These are phyloP conservation scores for human DNA, from an alignment of 2,113 vertebrate genomes.

Conservation along the genomic window GRCh38 chr3:187854001-187854500, in stretches of 20 bases:
- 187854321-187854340: background rate
- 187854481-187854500: background rate
- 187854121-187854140: background rate
- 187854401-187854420: background rate
- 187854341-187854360: background rate
- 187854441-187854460: background rate
- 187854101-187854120: background rate
- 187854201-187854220: background rate
- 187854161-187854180: background rate
- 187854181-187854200: background rate
- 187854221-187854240: background rate
- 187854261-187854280: background rate
- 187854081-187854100: background rate
- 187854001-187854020: background rate
- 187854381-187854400: background rate
- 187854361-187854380: background rate
- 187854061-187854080: rapidly evolving
- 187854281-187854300: background rate
- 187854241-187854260: background rate
- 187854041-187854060: background rate
- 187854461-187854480: background rate
- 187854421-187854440: background rate
- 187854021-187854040: background rate
- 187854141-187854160: background rate
- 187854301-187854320: background rate